Evolutionary conservation across 2,797 vertebrate genomes (phyloP).

Genomic region (Anas acuta): DNA sequence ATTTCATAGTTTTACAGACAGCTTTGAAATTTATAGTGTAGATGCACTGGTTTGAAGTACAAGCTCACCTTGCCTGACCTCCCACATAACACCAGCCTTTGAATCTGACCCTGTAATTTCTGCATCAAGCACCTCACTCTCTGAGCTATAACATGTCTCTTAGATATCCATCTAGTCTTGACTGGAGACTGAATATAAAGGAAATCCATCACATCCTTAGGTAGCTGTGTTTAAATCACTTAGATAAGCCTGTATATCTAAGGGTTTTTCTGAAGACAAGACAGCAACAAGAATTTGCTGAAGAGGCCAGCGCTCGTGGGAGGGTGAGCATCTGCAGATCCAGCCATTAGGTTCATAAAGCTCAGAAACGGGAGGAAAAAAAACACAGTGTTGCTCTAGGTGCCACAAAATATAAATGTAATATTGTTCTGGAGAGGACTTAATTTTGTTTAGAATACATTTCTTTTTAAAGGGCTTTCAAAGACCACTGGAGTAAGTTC

Average conservation of each 20-base stretch:
- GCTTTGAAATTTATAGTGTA: background rate
- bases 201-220: slow-evolving; percentile 44
- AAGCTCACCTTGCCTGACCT: slow-evolving; percentile 49
- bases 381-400: background rate
- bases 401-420: fast-evolving
- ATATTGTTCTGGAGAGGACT: fast-evolving
- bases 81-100: background rate
- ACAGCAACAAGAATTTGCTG: background rate
- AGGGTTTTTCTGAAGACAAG: slow-evolving; percentile 12
- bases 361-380: background rate
- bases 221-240: slow-evolving; percentile 57
- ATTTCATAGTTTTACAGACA: background rate
- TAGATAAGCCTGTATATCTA: slow-evolving; percentile 41
- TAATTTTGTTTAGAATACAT: too few species aligned
- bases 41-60: background rate
- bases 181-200: background rate
- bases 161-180: slow-evolving; percentile 27
- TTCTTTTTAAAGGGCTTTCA: background rate
- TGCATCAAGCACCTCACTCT: background rate
- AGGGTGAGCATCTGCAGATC: background rate
- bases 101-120: slow-evolving; percentile 20
- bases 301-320: background rate
- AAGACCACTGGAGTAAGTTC: background rate
- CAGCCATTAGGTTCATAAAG: background rate
- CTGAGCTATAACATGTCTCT: background rate